Percentiles rank a stretch among this genome's conserved stretches.
Conservation (phyloP, 2,888 invertebrate genomes). For the Kuschelorhynchus macadamiae region DNA sequence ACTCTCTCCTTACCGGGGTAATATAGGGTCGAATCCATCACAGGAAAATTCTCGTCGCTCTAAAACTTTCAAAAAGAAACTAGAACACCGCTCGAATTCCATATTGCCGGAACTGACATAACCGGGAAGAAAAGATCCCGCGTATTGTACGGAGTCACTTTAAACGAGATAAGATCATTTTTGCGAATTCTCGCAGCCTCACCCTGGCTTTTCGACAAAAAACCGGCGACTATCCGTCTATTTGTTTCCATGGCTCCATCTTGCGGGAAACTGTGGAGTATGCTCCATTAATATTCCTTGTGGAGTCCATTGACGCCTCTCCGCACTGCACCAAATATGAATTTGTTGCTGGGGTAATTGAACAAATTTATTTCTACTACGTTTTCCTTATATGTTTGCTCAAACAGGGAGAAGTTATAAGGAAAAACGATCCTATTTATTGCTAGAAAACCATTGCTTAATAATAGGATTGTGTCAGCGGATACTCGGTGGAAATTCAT, state of each 20-base stretch:
- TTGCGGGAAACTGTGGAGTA: conserved; percentile 7
- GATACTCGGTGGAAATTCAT: too few relatives aligned
- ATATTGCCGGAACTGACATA: conserved; percentile 39
- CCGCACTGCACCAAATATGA: conserved; percentile 16
- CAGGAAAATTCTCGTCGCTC: conserved; percentile 36
- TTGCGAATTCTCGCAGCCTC: conserved; percentile 44
- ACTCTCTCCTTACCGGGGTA: conserved; percentile 63
- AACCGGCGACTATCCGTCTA: conserved; percentile 39
- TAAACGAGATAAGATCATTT: conserved; percentile 30
- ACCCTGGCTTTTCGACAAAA: conserved; percentile 43
- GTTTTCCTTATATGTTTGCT: too few relatives aligned
- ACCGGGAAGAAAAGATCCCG: conserved; percentile 19
- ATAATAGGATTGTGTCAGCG: too few relatives aligned
- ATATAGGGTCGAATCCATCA: conserved; percentile 65
- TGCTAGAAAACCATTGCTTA: too few relatives aligned
- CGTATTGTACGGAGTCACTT: conserved; percentile 25
- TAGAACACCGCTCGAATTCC: conserved; percentile 26
- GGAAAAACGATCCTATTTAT: too few relatives aligned
- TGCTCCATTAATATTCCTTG: conserved; percentile 3
- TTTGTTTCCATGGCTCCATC: conserved; percentile 31
- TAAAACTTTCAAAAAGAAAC: conserved; percentile 27
- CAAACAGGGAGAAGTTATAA: too few relatives aligned
- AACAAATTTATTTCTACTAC: too few relatives aligned
- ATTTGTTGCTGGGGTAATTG: background rate
- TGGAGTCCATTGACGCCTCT: background rate